Evolutionary conservation across 2,888 invertebrate genomes (phyloP).

Genomic region (Metopia argyrocephala): DNA sequence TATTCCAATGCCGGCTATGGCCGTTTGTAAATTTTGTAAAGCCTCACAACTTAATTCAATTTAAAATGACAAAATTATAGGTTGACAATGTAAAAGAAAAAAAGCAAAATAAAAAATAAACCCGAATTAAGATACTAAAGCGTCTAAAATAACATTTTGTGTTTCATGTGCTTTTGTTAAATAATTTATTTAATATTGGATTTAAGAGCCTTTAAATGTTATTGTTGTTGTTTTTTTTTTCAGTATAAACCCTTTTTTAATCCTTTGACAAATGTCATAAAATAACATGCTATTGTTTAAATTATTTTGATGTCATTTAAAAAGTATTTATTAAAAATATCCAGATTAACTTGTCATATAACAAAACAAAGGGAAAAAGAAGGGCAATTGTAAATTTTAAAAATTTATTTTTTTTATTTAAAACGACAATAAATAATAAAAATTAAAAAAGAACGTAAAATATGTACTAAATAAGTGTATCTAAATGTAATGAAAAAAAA

Average conservation of each 20-base stretch:
- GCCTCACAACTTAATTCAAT: too few relatives aligned
- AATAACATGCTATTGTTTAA: conserved; percentile 57
- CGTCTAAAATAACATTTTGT: too few relatives aligned
- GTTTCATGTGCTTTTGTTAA: too few relatives aligned
- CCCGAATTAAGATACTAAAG: too few relatives aligned
- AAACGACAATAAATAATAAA: too few relatives aligned
- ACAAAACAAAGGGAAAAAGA: neutral
- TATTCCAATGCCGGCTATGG: too few relatives aligned
- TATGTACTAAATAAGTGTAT: too few relatives aligned
- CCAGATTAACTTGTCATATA: conserved; percentile 58
- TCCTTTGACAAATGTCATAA: conserved; percentile 63
- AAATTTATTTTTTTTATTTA: neutral
- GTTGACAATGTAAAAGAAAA: too few relatives aligned
- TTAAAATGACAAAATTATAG: too few relatives aligned
- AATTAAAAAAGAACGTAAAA: neutral
- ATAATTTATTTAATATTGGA: neutral
- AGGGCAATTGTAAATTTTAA: conserved; percentile 21
- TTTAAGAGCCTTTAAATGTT: neutral
- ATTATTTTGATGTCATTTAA: conserved; percentile 61
- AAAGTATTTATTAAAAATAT: conserved; percentile 55
- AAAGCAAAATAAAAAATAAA: too few relatives aligned
- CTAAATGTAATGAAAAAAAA: too few relatives aligned
- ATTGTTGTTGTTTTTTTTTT: conserved; percentile 20
- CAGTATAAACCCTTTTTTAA: conserved; percentile 35
- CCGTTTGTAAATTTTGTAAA: too few relatives aligned